Conservation (phyloP, 1,140 invertebrate species). For the Cryptotermes secundus region DNA sequence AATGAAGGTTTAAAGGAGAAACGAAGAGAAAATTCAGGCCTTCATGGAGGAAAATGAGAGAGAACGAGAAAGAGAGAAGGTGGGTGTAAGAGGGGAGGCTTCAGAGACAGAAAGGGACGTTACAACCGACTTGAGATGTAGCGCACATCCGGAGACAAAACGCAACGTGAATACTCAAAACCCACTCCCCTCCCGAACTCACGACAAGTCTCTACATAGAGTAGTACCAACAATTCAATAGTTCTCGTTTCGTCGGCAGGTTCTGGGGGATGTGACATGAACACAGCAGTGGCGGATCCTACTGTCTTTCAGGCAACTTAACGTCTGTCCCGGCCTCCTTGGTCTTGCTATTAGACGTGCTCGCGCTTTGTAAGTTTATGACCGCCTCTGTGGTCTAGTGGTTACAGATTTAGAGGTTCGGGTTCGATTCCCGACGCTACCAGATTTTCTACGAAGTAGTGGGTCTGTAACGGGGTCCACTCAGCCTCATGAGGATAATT, state of each 20-base stretch:
- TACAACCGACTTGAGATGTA: slow-evolving; percentile 28
- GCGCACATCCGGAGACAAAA: slow-evolving; percentile 6
- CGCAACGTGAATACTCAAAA: slow-evolving; percentile 26
- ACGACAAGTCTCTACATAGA: background rate
- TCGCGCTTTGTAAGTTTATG: no score
- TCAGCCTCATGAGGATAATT: no score
- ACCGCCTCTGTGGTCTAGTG: no score
- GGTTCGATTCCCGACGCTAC: no score
- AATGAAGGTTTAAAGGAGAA: background rate
- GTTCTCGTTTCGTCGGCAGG: slow-evolving; percentile 29
- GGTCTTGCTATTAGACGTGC: no score
- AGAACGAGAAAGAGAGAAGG: background rate
- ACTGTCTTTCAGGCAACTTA: no score
- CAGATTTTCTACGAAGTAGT: no score
- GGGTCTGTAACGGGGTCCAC: no score
- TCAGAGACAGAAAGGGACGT: background rate
- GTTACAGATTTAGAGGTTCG: no score
- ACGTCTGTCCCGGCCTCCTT: no score
- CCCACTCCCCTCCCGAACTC: background rate
- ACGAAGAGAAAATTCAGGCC: slow-evolving; percentile 3
- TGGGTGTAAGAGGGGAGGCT: background rate
- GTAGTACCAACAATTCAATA: slow-evolving; percentile 30
- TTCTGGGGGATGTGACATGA: background rate
- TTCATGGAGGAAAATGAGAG: background rate
- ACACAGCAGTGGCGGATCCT: background rate